Base-by-base conservation (phyloP, 2,797 vertebrate species). In the Paguma larvata region DNA sequence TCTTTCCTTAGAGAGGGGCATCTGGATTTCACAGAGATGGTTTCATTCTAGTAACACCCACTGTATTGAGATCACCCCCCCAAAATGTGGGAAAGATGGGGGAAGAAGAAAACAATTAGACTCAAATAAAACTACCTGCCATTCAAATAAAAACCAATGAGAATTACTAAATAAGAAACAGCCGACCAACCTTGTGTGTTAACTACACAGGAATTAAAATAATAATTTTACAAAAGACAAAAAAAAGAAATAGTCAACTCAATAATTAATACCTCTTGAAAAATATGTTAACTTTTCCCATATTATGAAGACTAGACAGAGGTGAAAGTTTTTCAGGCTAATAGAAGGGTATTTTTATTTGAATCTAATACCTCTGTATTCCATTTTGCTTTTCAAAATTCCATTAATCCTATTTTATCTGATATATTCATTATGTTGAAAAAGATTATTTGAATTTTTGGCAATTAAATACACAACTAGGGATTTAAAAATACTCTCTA, bases 371-470 rank as follows among this genome's bases (percentile, higher is more conserved):
- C 3, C 12, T 94, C 63, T 53, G 10, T 38, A 78, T 62, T 62
- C 53, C 53, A 82, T 82, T 83, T 88, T 88, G 34, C 4, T 91
- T 95, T 72, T 73, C 15, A 80, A 80, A 80, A 51, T 87, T 41
- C 27, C 13, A 44, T 65, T 44, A 83, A 92, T 51, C 34, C 19
- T 13, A 14, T 19, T 34, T 6, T 79, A 70, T 46, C 65, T 96
- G 34, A 75, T 65, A 44, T 30, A 82, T 23, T 89, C 46, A 72
- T 89, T n/a, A 62, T 18, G 87, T 67, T 80, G 77, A 85, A 51
- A 83, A 13, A 73, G 48, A 38, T n/a, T 21, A 59, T 30, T 25
- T 72, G 25, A 51, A 83, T 67, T 94, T 95, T 83, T 70, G 77
- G 63, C 12, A 82, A 95, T 85, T 48, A 59, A 27, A 67, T 3